Evolutionary conservation across 2,888 invertebrate species (phyloP), one percentile per base, ranked within the genome.

Genomic region (Philopedon plagiatum): DNA sequence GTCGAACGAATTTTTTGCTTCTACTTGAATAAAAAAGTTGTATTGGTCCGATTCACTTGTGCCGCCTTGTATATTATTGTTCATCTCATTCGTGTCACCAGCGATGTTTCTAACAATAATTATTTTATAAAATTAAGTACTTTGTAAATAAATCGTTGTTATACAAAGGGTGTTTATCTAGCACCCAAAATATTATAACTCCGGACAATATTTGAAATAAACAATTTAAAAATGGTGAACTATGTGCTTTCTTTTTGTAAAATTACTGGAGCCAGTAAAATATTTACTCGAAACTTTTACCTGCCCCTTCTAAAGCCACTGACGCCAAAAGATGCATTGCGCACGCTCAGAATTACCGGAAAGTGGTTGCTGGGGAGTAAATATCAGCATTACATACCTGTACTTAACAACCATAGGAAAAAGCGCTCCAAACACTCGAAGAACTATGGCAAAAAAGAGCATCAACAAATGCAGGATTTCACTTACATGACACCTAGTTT

Each of bases 241-340:
- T 86, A 85, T 79, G 83, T 85, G 76, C 76, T 86, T 68, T 85
- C 85, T 79, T 94, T 91, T 85, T 94, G 94, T 86, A 91, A 93
- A 85, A 94, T 94, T 78, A 94, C 94, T 71, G 94, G 93, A 77
- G 92, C 91, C 82, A 93, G 93, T 85, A 89, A 92, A 78, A 93
- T 93, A 80, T 89, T 94, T 81, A 93, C 93, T 34, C 92, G 93
- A 83, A 93, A 94, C 58, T 93, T 94, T 85, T 94, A 94, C 83
- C 92, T 94, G 81, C 94, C 95, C 19, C 87, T 95, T 49, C 87
- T 94, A 66, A 93, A 93, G 61, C 94, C 94, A 1, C 91, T 94
- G 75, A 93, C 94, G 49, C 94, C 94, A 11, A 93, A 93, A 18
- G 94, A 94, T 80, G 94, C 94, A 0, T 91, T 92, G 81, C 88